These are phyloP conservation scores for Archaeoteleia sp. DNA, from an alignment of 2,888 invertebrate species.

Conservation along the genomic window DNA sequence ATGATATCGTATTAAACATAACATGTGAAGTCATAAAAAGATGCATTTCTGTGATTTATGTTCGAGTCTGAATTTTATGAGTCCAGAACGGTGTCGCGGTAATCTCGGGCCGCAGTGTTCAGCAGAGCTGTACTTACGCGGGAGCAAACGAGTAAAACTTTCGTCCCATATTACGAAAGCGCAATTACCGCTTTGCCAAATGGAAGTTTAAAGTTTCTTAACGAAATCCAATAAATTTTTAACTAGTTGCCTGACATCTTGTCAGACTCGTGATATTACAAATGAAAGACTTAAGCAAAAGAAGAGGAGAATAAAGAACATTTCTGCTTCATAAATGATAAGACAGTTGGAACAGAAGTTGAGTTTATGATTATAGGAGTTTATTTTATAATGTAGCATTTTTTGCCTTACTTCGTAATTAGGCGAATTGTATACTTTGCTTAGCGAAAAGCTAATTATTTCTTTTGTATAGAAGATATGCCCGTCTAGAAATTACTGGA, in stretches of 20 bases:
- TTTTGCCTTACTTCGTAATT: too few species aligned
- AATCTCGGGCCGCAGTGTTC: constrained; percentile 34
- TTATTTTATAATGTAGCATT: background rate
- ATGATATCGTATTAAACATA: constrained; percentile 22
- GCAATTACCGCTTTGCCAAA: constrained; percentile 59
- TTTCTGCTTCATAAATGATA: background rate
- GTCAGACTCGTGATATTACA: constrained; percentile 34
- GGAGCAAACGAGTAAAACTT: constrained; percentile 54
- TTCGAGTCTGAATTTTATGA: constrained; percentile 38
- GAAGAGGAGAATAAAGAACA: background rate
- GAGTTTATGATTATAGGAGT: too few species aligned
- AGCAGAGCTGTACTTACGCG: constrained; percentile 31
- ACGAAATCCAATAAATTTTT: constrained; percentile 65
- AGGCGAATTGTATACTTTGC: too few species aligned
- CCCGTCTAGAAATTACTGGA: too few species aligned
- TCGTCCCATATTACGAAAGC: constrained; percentile 51
- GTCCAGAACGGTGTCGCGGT: constrained; percentile 39
- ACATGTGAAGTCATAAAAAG: constrained; percentile 23
- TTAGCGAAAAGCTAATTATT: too few species aligned
- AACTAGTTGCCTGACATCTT: constrained; percentile 55
- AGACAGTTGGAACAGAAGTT: background rate
- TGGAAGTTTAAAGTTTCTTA: constrained; percentile 61
- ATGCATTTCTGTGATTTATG: constrained; percentile 37
- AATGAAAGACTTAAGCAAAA: constrained; percentile 27
- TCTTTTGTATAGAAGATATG: too few species aligned